A percentile compares a stretch with the other conserved stretches of the same genome.
phyloP scores from a whole-genome alignment of 2,797 vertebrate genomes.

The Siniperca scherzeri region DNA sequence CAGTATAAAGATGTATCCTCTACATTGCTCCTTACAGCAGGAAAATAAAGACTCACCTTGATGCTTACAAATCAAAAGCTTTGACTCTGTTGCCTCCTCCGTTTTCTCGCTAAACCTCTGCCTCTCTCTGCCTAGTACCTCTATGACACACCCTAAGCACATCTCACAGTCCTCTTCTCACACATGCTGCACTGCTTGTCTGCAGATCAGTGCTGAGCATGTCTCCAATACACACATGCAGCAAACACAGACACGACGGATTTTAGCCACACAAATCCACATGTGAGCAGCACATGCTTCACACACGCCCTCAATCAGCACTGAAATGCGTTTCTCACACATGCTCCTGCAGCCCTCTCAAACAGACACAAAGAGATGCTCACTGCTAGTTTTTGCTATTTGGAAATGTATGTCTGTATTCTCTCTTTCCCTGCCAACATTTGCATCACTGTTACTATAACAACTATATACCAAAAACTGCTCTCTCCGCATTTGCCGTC shows the following conservation, averaged over 20 bases:
- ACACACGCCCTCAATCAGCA: slow-evolving; percentile 32
- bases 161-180: slow-evolving; percentile 49
- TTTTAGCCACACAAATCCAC: slow-evolving; percentile 37
- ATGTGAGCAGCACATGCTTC: slow-evolving; percentile 30
- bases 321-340: slow-evolving; percentile 26
- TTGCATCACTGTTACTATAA: slow-evolving; percentile 75
- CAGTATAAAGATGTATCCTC: not conserved
- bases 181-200: slow-evolving; percentile 61
- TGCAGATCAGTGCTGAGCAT: slow-evolving; percentile 59
- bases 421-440: slow-evolving; percentile 45
- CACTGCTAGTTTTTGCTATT: slow-evolving; percentile 21
- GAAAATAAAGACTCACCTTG: slow-evolving; percentile 70
- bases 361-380: slow-evolving; percentile 48
- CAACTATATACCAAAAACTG: slow-evolving; percentile 62
- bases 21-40: not conserved
- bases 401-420: slow-evolving; percentile 30
- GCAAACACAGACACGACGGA: slow-evolving; percentile 34
- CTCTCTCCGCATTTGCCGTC: slow-evolving; percentile 33
- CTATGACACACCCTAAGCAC: slow-evolving; percentile 69
- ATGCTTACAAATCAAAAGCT: slow-evolving; percentile 54
- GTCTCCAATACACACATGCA: slow-evolving; percentile 48
- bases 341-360: slow-evolving; percentile 37
- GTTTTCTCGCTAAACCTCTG: slow-evolving; percentile 41
- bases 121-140: slow-evolving; percentile 49
- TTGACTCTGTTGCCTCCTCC: slow-evolving; percentile 24